Base-by-base conservation (phyloP, 1,140 invertebrate species). In the Phthorimaea operculella region DNA sequence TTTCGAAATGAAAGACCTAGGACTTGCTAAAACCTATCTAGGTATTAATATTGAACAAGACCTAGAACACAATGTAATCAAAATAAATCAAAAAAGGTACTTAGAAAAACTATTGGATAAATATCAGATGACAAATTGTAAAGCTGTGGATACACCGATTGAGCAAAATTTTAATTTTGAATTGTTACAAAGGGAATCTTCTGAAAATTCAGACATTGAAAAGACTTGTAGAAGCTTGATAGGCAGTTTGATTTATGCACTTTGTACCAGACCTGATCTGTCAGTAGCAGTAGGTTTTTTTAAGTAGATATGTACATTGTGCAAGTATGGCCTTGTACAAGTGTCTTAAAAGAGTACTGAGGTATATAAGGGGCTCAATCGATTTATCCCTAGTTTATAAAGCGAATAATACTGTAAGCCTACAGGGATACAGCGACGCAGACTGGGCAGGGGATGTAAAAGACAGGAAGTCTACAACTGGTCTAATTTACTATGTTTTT, bases 61-160 rank as follows among this genome's bases (percentile, higher is more conserved):
- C 68, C 56, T 66, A 51, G 44, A 63, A 28, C 62, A 36, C 18
- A 58, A 66, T 34, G 47, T 51, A 18, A 63, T 75, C 28, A 51
- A 33, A 60, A 57, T 83, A 21, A 54, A 33, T 60, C 77, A 83
- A 63, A 63, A 47, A 59, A 51, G 51, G 21, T 81, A 83, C 55
- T 68, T 85, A 51, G 55, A 70, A 56, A 68, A 70, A 60, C 36
- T 82, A 16, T 54, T 83, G 16, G 58, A 71, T 47, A 70, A 61
- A 58, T 81, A 74, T 60, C 58, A 69, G 52, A 80, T 83, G 76
- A 34, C 64, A 39, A 51, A 74, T 53, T 78, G 70, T 62, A 82
- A 77, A 57, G 45, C 64, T n/a, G 59, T 66, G 18, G 36, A 42
- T 11, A 71, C 72, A 15, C 74, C 80, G 33, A 69, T 79, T 50